Conservation (phyloP, 2,797 vertebrate species). For the Chaetophractus vellerosus region DNA sequence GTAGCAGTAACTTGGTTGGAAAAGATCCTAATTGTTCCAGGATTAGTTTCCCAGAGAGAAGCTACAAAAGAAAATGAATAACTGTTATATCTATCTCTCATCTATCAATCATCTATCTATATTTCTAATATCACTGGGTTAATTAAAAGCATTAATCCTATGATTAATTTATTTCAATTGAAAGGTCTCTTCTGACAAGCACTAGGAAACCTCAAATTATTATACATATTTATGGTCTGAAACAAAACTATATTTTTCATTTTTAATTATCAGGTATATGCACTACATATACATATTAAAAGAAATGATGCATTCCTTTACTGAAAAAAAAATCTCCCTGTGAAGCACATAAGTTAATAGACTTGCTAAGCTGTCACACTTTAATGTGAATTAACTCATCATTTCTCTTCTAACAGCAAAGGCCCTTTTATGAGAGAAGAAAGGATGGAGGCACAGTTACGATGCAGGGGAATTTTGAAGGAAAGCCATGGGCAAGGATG, state of each 20-base stretch:
- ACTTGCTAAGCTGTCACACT: background rate
- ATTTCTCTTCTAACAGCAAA: background rate
- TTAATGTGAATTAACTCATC: background rate
- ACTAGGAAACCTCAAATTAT: constrained; percentile 1
- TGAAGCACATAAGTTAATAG: background rate
- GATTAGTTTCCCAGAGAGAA: constrained; percentile 90
- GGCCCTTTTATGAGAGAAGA: background rate
- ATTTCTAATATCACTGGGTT: background rate
- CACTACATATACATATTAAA: background rate
- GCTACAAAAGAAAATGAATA: constrained; percentile 88
- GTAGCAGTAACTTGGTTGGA: constrained; percentile 92
- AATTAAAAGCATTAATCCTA: constrained; percentile 5
- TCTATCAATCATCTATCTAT: too few relatives aligned
- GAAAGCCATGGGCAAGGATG: background rate
- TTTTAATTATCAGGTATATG: constrained; percentile 21
- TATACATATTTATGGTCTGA: background rate
- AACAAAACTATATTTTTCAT: background rate
- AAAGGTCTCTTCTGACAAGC: background rate
- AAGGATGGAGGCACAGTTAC: background rate
- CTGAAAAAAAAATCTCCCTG: background rate
- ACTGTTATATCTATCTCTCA: background rate
- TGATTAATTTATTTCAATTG: constrained; percentile 29
- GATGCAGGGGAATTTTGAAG: background rate
- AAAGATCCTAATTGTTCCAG: constrained; percentile 92
- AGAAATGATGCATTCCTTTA: background rate